Evolutionary conservation across 1,140 invertebrate species (phyloP), one percentile per base, ranked within the genome.

Genomic region (Vanessa atalanta): DNA sequence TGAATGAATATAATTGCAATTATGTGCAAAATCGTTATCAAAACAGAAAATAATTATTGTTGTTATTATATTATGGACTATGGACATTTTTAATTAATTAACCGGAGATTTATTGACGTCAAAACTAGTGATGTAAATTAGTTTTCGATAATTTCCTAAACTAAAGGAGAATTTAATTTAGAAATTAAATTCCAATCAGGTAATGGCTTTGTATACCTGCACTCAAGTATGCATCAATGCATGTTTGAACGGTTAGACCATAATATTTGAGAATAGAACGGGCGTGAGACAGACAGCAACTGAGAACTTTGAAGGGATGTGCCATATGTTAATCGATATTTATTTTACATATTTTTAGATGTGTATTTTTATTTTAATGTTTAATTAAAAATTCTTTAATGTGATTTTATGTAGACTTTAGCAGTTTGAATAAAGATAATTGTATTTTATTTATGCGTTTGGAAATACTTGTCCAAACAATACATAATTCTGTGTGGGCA

Each of bases 251-350:
- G 74, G 77, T 82, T 79, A 78, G 74, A 81, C 73, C 78, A 77
- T 77, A 77, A 77, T 78, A 79, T 82, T 82, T 79, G 78, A 79
- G 76, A 82, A 76, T 69, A 65, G 72, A 66, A 76, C 71, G 73
- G 74, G 79, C 75, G 72, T 72, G 73, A 79, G 74, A 76, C 70
- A 70, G 65, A 72, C 67, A 60, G 65, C 72, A 51, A 65, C 70
- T 75, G 75, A 77, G 65, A 74, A 74, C 48, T 47, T 60, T 53
- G 23, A 75, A 80, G 73, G 68, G 76, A 69, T 70, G 72, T 37
- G 47, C 55, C 2, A 26, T n/a, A 15, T 1, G 23, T 60, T 5
- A 12, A 11, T 60, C 23, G 23, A 60, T 60, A 26, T 26, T 60
- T 26, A 11, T 16, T 16, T 23, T 55, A 15, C n/a, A 55, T 20